Base-by-base conservation (phyloP, 2,113 vertebrate species). In the Spea multiplicata region DNA sequence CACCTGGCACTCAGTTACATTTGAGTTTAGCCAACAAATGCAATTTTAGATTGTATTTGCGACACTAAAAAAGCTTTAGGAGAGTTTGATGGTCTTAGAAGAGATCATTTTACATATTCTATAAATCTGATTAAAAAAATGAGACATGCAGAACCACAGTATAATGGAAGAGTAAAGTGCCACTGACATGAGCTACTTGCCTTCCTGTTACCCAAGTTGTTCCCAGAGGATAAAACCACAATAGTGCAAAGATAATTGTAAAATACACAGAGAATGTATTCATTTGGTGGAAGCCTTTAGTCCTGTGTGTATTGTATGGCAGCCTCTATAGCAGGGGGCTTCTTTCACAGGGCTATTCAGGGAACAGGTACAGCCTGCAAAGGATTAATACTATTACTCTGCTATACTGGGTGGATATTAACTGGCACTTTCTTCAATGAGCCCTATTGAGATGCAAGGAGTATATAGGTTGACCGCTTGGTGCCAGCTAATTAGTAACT, bases 261-360 rank as follows among this genome's bases (percentile, higher is more conserved):
- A 76, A n/a, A 76, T 76, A 76, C 65, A 76, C 76, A 78, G 76
- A 78, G 57, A 67, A 50, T 44, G 75, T 76, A 76, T 78, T 71
- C 67, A 71, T 78, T 48, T 64, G 49, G 71, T 71, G 46, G 50
- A 78, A 71, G 30, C 16, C 71, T 78, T 65, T 71, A 71, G 45
- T 45, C 68, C 68, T 71, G 76, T 57, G 53, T 72, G 50, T 52
- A 78, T 71, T 78, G 75, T 78, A 78, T 50, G 12, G n/a, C 49
- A 30, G 9, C 50, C 55, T 50, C 75, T 71, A 71, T 71, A 72
- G 68, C 76, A 52, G 66, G 69, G 57, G 50, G 69, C 71, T 72
- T 67, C 50, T 71, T 70, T 78, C 76, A 71, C 76, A 78, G 49
- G 68, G 70, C 76, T 59, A 78, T 71, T 78, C 57, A 61, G 17